A percentile compares a stretch with the other conserved stretches of the same genome.
Evolutionary conservation across 2,888 invertebrate genomes (phyloP).

Genomic region (Troides helena): DNA sequence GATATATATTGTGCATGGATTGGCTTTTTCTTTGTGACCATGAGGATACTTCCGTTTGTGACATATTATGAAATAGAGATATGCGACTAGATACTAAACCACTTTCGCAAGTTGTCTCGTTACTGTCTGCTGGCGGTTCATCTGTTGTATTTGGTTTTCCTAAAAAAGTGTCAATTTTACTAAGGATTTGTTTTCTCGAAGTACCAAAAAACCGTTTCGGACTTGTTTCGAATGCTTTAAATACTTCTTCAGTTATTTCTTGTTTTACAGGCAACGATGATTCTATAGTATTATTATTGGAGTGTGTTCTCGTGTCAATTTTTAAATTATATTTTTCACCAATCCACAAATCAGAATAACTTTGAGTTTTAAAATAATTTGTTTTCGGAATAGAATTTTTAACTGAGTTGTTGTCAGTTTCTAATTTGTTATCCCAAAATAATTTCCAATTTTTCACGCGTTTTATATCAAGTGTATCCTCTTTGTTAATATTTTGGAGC

Average conservation of each 20-base stretch:
- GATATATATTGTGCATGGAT: conserved; percentile 59
- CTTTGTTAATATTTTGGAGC: conserved; percentile 33
- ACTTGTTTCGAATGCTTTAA: conserved; percentile 74
- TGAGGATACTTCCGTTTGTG: conserved; percentile 59
- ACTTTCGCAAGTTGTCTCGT: conserved; percentile 55
- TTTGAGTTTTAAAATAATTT: conserved; percentile 35
- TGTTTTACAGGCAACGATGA: conserved; percentile 50
- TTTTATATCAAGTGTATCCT: conserved; percentile 44
- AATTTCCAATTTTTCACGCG: conserved; percentile 69
- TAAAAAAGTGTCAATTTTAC: conserved; percentile 70
- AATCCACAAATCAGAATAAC: conserved; percentile 1
- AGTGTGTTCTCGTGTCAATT: conserved; percentile 15
- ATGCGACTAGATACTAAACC: conserved; percentile 75
- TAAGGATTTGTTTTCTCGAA: conserved; percentile 70
- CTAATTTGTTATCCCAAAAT: conserved; percentile 69
- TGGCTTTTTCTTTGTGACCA: conserved; percentile 53
- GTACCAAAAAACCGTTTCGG: conserved; percentile 75
- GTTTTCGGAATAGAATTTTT: conserved; percentile 37
- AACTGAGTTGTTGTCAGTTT: conserved; percentile 46
- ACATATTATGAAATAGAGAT: conserved; percentile 68
- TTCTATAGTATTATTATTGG: conserved; percentile 19
- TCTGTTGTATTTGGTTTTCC: conserved; percentile 54
- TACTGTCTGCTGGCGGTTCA: conserved; percentile 44
- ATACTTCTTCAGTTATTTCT: conserved; percentile 72
- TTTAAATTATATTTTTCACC: background rate